These are phyloP conservation scores for Seriola aureovittata DNA, from an alignment of 2,113 vertebrate genomes.

Conservation along the genomic window DNA sequence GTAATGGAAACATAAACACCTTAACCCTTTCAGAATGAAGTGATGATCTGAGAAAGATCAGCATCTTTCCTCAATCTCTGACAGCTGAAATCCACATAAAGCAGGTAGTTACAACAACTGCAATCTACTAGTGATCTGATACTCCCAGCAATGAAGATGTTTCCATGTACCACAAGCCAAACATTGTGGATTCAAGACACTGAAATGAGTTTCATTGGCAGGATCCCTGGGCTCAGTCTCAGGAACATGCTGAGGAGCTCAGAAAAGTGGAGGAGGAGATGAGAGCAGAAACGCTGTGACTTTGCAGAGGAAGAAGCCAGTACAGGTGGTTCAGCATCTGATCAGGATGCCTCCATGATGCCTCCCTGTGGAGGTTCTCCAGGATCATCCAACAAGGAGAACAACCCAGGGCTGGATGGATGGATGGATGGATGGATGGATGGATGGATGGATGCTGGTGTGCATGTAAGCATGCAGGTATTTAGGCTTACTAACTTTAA, in stretches of 20 bases:
- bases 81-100: neutral
- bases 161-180: neutral
- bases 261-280: neutral
- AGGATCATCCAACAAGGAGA: too few species aligned
- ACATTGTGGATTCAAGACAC: neutral
- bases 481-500: too few species aligned
- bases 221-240: too few species aligned
- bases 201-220: neutral
- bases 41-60: neutral
- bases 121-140: neutral
- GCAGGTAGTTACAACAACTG: too few species aligned
- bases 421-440: too few species aligned
- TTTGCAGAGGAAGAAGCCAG: neutral
- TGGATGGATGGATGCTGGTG: too few species aligned
- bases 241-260: neutral
- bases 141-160: neutral
- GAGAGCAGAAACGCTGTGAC: neutral
- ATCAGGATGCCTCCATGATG: neutral
- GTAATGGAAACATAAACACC: neutral
- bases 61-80: too few species aligned
- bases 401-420: too few species aligned
- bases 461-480: too few species aligned
- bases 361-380: neutral
- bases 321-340: neutral
- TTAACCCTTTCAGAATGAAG: neutral